Evolutionary conservation across 1,140 invertebrate species (phyloP), one percentile per base, ranked within the genome.

Genomic region (Penaeus japonicus): DNA sequence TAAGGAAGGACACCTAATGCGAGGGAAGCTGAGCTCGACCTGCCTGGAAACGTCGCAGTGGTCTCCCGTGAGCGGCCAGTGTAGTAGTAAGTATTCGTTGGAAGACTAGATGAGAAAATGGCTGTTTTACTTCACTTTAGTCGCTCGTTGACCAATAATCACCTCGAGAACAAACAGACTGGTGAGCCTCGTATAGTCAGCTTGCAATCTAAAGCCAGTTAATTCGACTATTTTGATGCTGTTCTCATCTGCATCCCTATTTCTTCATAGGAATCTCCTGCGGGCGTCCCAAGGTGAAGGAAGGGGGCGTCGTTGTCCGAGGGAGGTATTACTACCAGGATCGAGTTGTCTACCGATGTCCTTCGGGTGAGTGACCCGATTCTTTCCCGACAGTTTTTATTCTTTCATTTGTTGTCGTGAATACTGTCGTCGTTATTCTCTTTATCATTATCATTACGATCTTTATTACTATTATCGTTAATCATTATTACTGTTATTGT

Each of bases 41-140:
- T 95, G 95, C 92, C 91, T 93, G 18, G 88, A 92, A 7, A 93
- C 92, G 88, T 93, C 93, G 30, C 93, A 92, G 32, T 95, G 95
- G 95, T 93, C 93, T 3, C 90, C 91, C 88, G 93, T 94, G 22
- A 90, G 90, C 53, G 94, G 94, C 84, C 92, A 92, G 91, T 95
- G 95, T 91, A 91, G 92, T 32, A 92, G 94, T 94, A 92, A 92
- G 92, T 91, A 82, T 4, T 27, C 32, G 30, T 77, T 77, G 5
- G 18, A 7, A 22, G 18, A n/a, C 0, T n/a, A 4, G 35, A 17
- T 65, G 7, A 30, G 27, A 22, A 55, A 30, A 59, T 27, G 30
- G 4, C 0, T 59, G n/a, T n/a, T n/a, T n/a, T n/a, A n/a, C n/a
- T n/a, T n/a, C n/a, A n/a, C n/a, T n/a, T n/a, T n/a, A n/a, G 10